phyloP scores from a whole-genome alignment of 2,797 vertebrate genomes.

The Siniperca obscura region DNA sequence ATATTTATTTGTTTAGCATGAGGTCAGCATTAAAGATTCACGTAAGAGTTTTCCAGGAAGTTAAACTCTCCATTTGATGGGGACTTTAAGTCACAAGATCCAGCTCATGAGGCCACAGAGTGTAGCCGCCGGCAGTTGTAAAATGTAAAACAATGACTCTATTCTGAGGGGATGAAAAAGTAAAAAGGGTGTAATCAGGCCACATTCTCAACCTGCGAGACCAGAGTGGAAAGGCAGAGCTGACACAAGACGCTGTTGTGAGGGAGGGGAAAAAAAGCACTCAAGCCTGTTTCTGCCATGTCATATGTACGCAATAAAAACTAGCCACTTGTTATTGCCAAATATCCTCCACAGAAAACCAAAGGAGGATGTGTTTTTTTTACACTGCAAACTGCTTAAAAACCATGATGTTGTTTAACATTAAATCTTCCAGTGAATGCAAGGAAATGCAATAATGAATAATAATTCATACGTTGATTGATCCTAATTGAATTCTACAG shows the following conservation, averaged over 20 bases:
- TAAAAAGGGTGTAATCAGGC: constrained; percentile 53
- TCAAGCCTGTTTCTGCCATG: constrained; percentile 55
- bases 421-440: background rate
- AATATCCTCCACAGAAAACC: constrained; percentile 37
- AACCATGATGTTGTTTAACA: constrained; percentile 1
- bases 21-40: constrained; percentile 25
- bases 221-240: constrained; percentile 28
- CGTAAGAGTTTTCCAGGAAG: constrained; percentile 46
- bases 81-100: constrained; percentile 80
- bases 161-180: constrained; percentile 77
- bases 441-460: constrained; percentile 10
- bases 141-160: constrained; percentile 75
- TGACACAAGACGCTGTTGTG: constrained; percentile 29
- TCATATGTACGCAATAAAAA: constrained; percentile 58
- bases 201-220: constrained; percentile 49
- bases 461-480: background rate
- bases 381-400: constrained; percentile 4
- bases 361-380: constrained; percentile 55
- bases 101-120: constrained; percentile 70
- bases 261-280: background rate
- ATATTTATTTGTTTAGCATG: constrained; percentile 11
- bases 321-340: constrained; percentile 46
- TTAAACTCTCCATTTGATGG: constrained; percentile 48
- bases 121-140: constrained; percentile 64
- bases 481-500: constrained; percentile 2